Conservation (phyloP, 1,140 invertebrate genomes). For the Drosophila sproati region DNA sequence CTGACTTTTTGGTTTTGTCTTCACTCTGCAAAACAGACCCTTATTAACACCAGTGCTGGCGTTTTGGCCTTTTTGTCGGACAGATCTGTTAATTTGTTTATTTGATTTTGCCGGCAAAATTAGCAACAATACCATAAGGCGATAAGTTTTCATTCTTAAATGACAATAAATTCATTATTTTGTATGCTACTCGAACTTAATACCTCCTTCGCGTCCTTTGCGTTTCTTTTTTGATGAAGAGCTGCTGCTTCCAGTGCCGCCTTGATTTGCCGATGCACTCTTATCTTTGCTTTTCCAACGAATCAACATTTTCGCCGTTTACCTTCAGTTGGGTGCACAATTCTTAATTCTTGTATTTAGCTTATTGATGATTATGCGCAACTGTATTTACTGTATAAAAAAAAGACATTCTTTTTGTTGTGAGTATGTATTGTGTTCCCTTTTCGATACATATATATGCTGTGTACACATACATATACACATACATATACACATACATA, state of each 20-base stretch:
- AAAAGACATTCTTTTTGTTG: neutral
- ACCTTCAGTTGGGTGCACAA: neutral
- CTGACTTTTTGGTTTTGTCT: no score
- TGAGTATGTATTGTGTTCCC: neutral
- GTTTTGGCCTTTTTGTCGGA: no score
- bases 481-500: no score
- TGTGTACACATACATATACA: no score
- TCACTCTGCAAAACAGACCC: no score
- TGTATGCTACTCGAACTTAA: neutral
- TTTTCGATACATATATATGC: neutral
- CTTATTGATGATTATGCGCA: slow-evolving; percentile 1
- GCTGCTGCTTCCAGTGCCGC: slow-evolving; percentile 64
- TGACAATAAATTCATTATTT: neutral
- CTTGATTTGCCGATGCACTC: slow-evolving; percentile 84
- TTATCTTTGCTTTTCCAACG: slow-evolving; percentile 87
- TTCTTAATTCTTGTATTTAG: neutral
- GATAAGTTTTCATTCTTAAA: neutral
- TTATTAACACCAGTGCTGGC: no score
- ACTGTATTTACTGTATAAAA: slow-evolving; percentile 13
- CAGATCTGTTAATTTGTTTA: no score
- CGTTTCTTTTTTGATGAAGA: slow-evolving; percentile 86
- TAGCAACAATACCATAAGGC: no score
- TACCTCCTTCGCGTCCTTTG: slow-evolving; percentile 86
- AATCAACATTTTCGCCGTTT: slow-evolving; percentile 85
- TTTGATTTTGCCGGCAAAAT: no score